Percentiles rank a stretch among this genome's conserved stretches.
phyloP scores from a whole-genome alignment of 1,140 invertebrate species.

The Liolophura sinensis region DNA sequence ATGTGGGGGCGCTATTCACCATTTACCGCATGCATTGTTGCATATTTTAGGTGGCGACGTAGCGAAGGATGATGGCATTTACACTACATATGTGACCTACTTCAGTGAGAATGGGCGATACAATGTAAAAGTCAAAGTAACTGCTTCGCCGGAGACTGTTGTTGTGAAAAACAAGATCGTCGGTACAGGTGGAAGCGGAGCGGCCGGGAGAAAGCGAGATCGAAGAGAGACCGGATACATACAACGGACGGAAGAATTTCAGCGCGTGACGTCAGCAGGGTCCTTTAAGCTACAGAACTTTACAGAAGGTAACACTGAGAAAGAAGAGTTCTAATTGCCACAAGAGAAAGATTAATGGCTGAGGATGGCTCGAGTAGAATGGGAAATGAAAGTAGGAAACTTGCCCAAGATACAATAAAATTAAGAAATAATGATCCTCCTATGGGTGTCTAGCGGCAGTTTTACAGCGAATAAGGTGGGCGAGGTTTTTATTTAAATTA shows the following conservation, averaged over 20 bases:
- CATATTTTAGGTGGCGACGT: slow-evolving; percentile 66
- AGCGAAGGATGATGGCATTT: slow-evolving; percentile 68
- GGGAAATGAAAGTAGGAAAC: no score
- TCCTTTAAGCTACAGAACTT: slow-evolving; percentile 3
- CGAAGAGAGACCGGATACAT: background rate
- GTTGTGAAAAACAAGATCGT: slow-evolving; percentile 3
- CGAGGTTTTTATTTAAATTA: no score
- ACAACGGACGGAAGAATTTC: background rate
- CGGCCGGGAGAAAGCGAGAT: background rate
- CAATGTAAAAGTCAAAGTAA: slow-evolving; percentile 22
- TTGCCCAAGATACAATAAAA: no score
- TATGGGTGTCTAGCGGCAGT: no score
- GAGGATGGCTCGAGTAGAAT: no score
- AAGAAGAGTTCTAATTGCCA: no score
- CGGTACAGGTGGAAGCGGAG: background rate
- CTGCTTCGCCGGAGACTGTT: background rate
- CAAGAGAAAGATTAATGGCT: no score
- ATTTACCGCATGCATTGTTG: no score
- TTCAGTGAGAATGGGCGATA: slow-evolving; percentile 59
- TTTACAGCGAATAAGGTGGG: no score
- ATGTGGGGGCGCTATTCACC: no score
- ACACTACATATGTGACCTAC: slow-evolving; percentile 66
- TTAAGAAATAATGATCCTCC: no score
- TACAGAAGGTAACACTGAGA: no score
- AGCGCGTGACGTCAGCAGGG: slow-evolving; percentile 1